Evolutionary conservation across 2,797 vertebrate species (phyloP), one percentile per base, ranked within the genome.

Genomic region (Oreonectes daqikongensis): DNA sequence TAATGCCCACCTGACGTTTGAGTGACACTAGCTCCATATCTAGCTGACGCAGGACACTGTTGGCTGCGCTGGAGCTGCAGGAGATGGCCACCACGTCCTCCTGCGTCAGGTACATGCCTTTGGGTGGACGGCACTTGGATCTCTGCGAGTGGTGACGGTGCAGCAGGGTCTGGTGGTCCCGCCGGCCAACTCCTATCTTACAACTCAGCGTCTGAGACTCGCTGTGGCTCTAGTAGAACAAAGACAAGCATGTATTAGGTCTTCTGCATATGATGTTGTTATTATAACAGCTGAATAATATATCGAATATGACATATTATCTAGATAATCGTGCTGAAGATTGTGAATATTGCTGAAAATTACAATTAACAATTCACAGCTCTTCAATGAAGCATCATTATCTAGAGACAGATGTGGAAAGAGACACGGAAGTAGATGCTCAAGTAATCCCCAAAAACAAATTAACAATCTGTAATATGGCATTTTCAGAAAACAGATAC

Each of bases 1-100:
- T 12, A 18, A 46, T 40, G 2, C 12, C n/a, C 92, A 98, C 97
- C 96, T 99, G 97, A 88, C 97, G 95, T 90, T 99, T 99, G 79
- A 99, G 93, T 3, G 97, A 98, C 87, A 99, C 96, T 85, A 99
- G 89, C 87, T 99, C 96, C 95, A 97, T 96, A 91, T 99, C 97
- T 89, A 99, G 92, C 84, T 97, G 96, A 64, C 97, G 93, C 70
- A 99, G 94, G 78, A 99, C 95, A 18, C 95, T 95, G 91, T 93
- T 97, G 84, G 97, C 97, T 20, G 97, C 96, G 20, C 93, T 95
- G 83, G 94, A 91, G 77, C 95, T 96, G 91, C 96, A 98, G 86
- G 97, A 98, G 57, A 99, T 95, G 1, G 96, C 96, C 86, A 97
- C 92, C 78, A 98, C 97, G 65, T 99, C 97, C 86, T 99, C 97